Conservation (phyloP, 2,113 vertebrate genomes). For the Larimichthys polyactis region DNA sequence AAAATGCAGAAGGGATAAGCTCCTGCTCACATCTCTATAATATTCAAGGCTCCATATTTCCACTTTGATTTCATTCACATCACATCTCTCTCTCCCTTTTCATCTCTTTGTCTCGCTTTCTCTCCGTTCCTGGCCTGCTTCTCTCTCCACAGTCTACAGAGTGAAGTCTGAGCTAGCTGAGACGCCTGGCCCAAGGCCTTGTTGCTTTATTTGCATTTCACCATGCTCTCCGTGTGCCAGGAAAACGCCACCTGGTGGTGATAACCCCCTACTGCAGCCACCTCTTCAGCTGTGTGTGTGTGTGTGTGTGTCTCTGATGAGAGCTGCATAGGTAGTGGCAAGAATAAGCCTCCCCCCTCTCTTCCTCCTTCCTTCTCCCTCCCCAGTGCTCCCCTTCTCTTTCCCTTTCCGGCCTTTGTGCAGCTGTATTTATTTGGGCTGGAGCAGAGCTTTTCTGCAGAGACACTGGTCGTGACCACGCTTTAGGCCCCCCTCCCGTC, state of each 20-base stretch:
- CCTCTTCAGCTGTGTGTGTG: not conserved
- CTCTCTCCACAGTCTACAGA: constrained; percentile 68
- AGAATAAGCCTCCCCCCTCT: constrained; percentile 42
- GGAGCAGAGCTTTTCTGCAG: constrained; percentile 49
- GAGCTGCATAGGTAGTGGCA: constrained; percentile 50
- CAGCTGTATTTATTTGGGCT: constrained; percentile 79
- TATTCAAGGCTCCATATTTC: constrained; percentile 67
- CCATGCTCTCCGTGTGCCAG: constrained; percentile 69
- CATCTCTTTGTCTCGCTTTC: constrained; percentile 73
- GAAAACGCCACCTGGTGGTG: constrained; percentile 79
- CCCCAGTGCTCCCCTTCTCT: constrained; percentile 67
- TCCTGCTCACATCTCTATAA: constrained; percentile 65
- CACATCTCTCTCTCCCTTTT: constrained; percentile 69
- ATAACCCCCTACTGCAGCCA: constrained; percentile 49
- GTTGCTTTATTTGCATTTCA: constrained; percentile 82
- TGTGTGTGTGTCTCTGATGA: constrained; percentile 25
- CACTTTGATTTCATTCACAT: constrained; percentile 72
- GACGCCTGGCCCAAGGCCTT: constrained; percentile 79
- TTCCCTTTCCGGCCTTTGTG: constrained; percentile 83
- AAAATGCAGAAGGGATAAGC: constrained; percentile 64
- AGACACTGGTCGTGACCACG: constrained; percentile 70
- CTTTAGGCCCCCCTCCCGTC: constrained; percentile 58
- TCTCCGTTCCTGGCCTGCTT: constrained; percentile 66
- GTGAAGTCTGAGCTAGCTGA: constrained; percentile 76
- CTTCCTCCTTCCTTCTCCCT: constrained; percentile 61